phyloP scores from a whole-genome alignment of 2,797 vertebrate species.

The Muraenolepis orangiensis region DNA sequence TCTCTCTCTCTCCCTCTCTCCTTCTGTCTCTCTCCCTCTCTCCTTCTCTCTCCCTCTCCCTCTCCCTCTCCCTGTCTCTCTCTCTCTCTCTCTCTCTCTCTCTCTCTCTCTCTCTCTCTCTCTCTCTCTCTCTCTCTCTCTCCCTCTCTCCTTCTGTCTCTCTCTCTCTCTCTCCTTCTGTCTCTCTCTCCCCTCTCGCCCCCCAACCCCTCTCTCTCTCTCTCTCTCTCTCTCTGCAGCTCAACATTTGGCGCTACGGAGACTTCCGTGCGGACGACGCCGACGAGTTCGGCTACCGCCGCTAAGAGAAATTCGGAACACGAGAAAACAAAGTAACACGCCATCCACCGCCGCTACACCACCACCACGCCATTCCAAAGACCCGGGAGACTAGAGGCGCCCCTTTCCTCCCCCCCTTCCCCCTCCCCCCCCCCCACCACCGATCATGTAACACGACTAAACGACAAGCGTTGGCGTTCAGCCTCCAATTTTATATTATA shows the following conservation, averaged over 20 bases:
- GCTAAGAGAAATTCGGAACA: slow-evolving; percentile 63
- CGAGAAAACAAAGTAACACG: slow-evolving; percentile 10
- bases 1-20: not conserved
- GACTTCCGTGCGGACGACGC: slow-evolving; percentile 94
- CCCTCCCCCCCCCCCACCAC: not conserved
- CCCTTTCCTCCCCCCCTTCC: slow-evolving; percentile 42
- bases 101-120: not conserved
- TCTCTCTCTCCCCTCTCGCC: slow-evolving; percentile 19
- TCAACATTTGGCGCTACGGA: slow-evolving; percentile 96
- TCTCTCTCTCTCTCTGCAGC: slow-evolving; percentile 55
- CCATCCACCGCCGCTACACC: slow-evolving; percentile 56
- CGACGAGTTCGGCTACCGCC: slow-evolving; percentile 90
- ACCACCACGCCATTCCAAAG: slow-evolving; percentile 77
- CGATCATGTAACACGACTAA: slow-evolving; percentile 10
- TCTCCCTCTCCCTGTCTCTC: not conserved
- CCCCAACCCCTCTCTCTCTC: slow-evolving; percentile 3
- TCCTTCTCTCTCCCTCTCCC: slow-evolving; percentile 10
- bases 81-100: slow-evolving; percentile 12
- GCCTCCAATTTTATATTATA: no score
- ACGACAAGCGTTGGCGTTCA: slow-evolving; percentile 64
- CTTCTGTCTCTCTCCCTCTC: not conserved
- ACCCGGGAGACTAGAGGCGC: slow-evolving; percentile 62
- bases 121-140: not conserved
- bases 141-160: not conserved
- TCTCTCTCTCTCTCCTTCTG: not conserved